phyloP scores from a whole-genome alignment of 2,888 invertebrate species.

The Drosophila neotestacea region DNA sequence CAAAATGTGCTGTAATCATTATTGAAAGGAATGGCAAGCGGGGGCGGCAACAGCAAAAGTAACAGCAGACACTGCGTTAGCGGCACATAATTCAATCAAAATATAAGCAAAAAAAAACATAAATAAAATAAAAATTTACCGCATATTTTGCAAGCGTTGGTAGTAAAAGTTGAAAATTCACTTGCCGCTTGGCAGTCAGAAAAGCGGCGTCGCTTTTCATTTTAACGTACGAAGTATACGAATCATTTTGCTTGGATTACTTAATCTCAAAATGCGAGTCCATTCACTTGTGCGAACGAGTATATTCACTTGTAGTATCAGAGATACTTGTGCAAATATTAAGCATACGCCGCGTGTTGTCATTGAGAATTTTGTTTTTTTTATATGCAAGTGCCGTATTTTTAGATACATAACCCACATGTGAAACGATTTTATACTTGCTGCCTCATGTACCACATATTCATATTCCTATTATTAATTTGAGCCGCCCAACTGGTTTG shows the following conservation, averaged over 20 bases:
- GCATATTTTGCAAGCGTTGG: conserved; percentile 47
- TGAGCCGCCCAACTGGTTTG: conserved; percentile 70
- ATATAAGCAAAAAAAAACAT: conserved; percentile 15
- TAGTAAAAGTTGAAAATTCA: conserved; percentile 77
- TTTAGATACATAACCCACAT: conserved; percentile 68
- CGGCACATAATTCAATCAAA: conserved; percentile 72
- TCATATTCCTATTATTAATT: conserved; percentile 69
- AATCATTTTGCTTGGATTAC: conserved; percentile 43
- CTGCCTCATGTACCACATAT: conserved; percentile 63
- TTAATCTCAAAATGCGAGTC: conserved; percentile 41
- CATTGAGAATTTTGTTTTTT: conserved; percentile 57
- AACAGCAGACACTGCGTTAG: conserved; percentile 31
- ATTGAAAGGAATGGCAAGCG: conserved; percentile 40
- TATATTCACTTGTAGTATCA: conserved; percentile 4
- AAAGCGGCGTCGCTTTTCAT: conserved; percentile 45
- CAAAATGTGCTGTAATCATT: conserved; percentile 75
- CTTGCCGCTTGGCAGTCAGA: conserved; percentile 35
- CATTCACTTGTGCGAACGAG: conserved; percentile 33
- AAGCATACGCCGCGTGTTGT: conserved; percentile 73
- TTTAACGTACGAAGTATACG: conserved; percentile 7
- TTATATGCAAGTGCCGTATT: conserved; percentile 43
- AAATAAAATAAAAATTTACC: conserved; percentile 38
- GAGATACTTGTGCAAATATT: conserved; percentile 38
- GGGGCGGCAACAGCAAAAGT: conserved; percentile 17
- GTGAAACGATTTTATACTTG: conserved; percentile 19